phyloP scores from a whole-genome alignment of 2,113 vertebrate genomes.

The Cephalopterus ornatus region DNA sequence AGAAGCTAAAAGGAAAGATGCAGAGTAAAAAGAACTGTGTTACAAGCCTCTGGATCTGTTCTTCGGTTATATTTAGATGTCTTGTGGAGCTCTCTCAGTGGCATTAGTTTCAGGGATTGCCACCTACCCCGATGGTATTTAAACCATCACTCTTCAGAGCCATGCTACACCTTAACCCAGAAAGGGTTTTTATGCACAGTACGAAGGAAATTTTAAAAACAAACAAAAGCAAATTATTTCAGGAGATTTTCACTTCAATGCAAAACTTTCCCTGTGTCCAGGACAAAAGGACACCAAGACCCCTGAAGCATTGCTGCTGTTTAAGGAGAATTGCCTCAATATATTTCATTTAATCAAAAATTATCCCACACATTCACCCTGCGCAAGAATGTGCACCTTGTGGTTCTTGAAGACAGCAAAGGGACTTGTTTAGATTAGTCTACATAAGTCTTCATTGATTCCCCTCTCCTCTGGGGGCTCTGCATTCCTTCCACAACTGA shows the following conservation, averaged over 20 bases:
- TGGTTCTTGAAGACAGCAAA: background rate
- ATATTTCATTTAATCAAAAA: background rate
- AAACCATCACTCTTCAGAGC: background rate
- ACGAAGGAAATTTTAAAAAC: background rate
- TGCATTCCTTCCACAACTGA: background rate
- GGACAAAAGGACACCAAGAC: background rate
- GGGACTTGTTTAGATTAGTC: background rate
- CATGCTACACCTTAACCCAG: background rate
- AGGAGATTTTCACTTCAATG: background rate
- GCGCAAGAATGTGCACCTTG: background rate
- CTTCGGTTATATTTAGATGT: background rate
- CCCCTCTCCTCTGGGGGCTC: background rate
- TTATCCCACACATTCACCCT: background rate
- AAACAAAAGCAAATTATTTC: background rate
- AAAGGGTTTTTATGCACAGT: background rate
- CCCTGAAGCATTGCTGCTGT: background rate
- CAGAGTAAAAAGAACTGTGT: background rate
- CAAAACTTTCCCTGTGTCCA: background rate
- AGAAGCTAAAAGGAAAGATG: background rate
- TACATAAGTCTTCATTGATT: background rate
- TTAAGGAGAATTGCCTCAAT: background rate
- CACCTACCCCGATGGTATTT: background rate
- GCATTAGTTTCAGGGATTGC: background rate
- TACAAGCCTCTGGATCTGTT: background rate
- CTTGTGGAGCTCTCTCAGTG: background rate